Evolutionary conservation across 2,113 vertebrate species (phyloP), one percentile per base, ranked within the genome.

Genomic region (Nycticryphes semicollaris): DNA sequence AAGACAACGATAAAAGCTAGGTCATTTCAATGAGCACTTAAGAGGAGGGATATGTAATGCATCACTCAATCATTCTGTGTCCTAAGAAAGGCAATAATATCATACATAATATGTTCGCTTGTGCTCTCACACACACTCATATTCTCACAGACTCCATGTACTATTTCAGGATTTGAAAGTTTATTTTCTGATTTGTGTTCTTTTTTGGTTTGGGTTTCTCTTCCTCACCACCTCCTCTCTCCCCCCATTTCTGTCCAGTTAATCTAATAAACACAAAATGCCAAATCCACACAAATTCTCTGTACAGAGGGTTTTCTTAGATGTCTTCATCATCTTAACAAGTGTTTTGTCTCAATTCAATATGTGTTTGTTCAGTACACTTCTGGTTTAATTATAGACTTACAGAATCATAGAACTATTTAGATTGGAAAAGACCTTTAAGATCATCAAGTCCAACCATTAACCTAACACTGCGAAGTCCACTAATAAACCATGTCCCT

Each of bases 141-240:
- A 60, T 51, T 31, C 8, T 37, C 4, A 25, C 2, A 74, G 8
- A 70, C 8, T n/a, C 1, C 33, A 27, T 6, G 10, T 24, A 63
- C 5, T 39, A 9, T 63, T 80, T 80, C 27, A 48, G 28, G 19
- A 56, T 56, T 47, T 53, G 2, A 2, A 8, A 2, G 2, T 0
- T 60, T 66, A 4, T 30, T 84, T 81, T 39, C 3, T 33, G 8
- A 3, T 37, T 54, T 33, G 5, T 72, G 12, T 27, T 17, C 14
- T 21, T 30, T 35, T 53, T 35, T 35, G 4, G 15, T 25, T 48
- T 68, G 19, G 13, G 0, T 5, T 19, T 45, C 9, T 43, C 33
- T 57, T 45, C 39, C 39, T 39, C 39, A 39, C 39, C 39, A 39
- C 39, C 39, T 12, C 39, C 12, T 9, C 10, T 16, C 12, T 14